A percentile compares a stretch with the other conserved stretches of the same genome.
Conservation (phyloP, 2,888 invertebrate genomes). For the Pristionchus maxplancki region DNA sequence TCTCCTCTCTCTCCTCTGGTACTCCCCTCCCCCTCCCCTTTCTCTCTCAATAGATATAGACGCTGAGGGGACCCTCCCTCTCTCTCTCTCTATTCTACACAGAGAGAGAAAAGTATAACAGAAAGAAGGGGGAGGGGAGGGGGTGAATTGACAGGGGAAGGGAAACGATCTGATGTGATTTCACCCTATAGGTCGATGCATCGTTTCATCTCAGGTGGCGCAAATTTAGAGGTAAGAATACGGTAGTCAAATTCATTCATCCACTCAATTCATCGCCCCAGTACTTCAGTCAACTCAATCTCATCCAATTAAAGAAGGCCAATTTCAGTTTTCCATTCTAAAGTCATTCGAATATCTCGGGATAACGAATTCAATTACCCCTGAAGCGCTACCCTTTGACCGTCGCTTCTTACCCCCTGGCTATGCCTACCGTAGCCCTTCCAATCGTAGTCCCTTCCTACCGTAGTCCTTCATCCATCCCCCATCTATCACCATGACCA, state of each 20-base stretch:
- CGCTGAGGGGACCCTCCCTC: conserved; percentile 31
- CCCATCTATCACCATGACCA: neutral
- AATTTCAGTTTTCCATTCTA: neutral
- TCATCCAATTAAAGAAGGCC: neutral
- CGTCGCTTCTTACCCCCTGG: neutral
- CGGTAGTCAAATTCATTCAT: neutral
- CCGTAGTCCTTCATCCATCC: neutral
- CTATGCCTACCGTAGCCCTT: neutral
- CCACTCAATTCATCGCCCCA: neutral
- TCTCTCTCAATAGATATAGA: conserved; percentile 24
- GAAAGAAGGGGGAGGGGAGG: neutral
- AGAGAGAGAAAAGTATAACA: conserved; percentile 47
- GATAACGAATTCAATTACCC: neutral
- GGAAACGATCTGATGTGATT: conserved; percentile 14
- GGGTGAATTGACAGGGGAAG: conserved; percentile 6
- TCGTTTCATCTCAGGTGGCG: neutral
- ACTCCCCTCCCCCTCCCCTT: neutral
- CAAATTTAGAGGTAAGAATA: neutral
- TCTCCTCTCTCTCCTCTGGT: conserved; percentile 2
- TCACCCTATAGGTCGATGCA: neutral
- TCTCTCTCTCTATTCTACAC: conserved; percentile 1
- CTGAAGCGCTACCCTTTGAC: neutral
- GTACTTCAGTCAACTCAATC: neutral
- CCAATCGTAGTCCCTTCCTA: neutral
- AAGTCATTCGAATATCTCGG: neutral